Conservation (phyloP, 2,888 invertebrate genomes). For the Morinoia aosen region DNA sequence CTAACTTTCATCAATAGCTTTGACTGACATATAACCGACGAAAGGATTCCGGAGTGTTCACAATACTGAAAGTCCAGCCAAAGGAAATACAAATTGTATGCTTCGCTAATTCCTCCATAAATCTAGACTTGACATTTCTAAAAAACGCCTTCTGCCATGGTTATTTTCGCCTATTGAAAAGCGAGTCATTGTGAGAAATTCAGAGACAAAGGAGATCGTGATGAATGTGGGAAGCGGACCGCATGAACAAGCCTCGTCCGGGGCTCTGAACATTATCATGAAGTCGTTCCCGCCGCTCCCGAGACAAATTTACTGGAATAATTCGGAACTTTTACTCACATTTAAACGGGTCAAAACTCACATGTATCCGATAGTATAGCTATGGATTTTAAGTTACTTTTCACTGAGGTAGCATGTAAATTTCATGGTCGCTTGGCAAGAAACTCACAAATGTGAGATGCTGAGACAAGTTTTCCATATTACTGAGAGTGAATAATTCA, state of each 20-base stretch:
- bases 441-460: not conserved
- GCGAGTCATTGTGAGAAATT: constrained; percentile 45
- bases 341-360: not conserved
- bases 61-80: not conserved
- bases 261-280: not conserved
- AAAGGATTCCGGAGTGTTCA: not conserved
- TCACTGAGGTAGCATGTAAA: not conserved
- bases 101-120: constrained; percentile 32
- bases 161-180: constrained; percentile 14
- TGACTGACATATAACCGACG: constrained; percentile 33
- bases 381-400: not conserved
- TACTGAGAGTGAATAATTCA: not conserved
- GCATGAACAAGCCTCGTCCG: not conserved
- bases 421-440: not conserved
- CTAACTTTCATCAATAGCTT: not conserved
- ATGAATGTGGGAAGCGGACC: constrained; percentile 33
- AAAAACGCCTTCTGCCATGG: not conserved
- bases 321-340: not conserved
- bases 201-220: constrained; percentile 15
- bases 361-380: not conserved
- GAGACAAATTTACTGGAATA: constrained; percentile 1
- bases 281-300: not conserved
- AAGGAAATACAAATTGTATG: constrained; percentile 52
- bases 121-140: constrained; percentile 30
- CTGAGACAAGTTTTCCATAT: not conserved